Evolutionary conservation across 2,113 vertebrate genomes (phyloP).

Genomic region (Rhinichthys klamathensis): DNA sequence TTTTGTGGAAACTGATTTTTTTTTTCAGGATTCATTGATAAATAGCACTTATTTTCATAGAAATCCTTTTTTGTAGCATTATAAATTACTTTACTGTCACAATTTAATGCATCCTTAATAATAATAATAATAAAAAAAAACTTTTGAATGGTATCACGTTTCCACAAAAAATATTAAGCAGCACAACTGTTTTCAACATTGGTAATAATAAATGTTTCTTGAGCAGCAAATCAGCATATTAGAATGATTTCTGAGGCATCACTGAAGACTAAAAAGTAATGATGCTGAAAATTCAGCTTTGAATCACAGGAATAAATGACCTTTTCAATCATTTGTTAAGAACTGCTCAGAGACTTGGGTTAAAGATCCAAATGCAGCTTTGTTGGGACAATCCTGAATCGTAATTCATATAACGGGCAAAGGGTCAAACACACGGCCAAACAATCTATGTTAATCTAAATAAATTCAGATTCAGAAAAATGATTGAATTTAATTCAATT

Average conservation of each 20-base stretch:
- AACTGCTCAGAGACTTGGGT: too few species aligned
- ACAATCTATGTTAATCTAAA: too few species aligned
- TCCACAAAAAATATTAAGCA: not conserved
- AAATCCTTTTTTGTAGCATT: not conserved
- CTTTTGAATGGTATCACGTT: not conserved
- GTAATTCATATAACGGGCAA: too few species aligned
- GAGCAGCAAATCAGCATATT: not conserved
- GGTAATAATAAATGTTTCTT: not conserved
- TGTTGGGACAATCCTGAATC: too few species aligned
- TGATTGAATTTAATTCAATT: too few species aligned
- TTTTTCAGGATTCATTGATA: not conserved
- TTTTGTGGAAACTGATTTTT: not conserved
- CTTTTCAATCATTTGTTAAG: not conserved
- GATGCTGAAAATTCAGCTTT: not conserved
- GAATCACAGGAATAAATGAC: not conserved
- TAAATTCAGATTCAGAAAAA: too few species aligned
- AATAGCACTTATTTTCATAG: not conserved
- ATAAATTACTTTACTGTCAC: not conserved
- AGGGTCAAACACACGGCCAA: too few species aligned
- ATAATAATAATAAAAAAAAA: too few species aligned
- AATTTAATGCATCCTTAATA: not conserved
- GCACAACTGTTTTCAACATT: not conserved
- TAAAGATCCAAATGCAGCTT: too few species aligned
- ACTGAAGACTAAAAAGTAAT: not conserved
- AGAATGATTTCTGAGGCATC: not conserved